A percentile compares a stretch with the other conserved stretches of the same genome.
Evolutionary conservation across 2,888 invertebrate species (phyloP).

Genomic region (Peribatodes rhomboidaria): DNA sequence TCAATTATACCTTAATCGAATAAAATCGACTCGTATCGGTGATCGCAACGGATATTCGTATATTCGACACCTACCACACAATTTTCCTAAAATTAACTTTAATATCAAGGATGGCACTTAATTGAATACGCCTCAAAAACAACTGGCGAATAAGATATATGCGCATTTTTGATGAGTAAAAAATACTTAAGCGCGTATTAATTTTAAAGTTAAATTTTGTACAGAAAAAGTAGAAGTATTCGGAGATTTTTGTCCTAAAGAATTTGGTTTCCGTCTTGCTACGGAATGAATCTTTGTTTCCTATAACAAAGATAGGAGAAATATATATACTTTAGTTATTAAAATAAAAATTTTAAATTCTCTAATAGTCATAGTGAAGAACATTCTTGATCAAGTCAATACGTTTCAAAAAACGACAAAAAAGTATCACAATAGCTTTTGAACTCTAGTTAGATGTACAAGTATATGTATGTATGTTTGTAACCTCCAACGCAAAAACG

Average conservation of each 20-base stretch:
- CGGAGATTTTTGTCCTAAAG: constrained; percentile 24
- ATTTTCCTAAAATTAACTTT: constrained; percentile 72
- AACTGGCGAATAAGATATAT: constrained; percentile 38
- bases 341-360: too few species aligned
- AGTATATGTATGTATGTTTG: too few species aligned
- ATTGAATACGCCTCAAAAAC: constrained; percentile 60
- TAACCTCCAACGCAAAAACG: too few species aligned
- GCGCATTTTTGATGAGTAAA: constrained; percentile 49
- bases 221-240: constrained; percentile 37
- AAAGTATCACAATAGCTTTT: too few species aligned
- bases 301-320: too few species aligned
- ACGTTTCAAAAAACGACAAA: too few species aligned
- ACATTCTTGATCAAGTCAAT: too few species aligned
- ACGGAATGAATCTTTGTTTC: neutral
- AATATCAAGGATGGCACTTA: constrained; percentile 69
- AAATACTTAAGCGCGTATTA: constrained; percentile 45
- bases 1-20: constrained; percentile 39
- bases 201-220: constrained; percentile 45
- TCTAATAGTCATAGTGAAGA: too few species aligned
- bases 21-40: constrained; percentile 37
- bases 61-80: constrained; percentile 62
- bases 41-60: constrained; percentile 55
- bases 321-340: too few species aligned
- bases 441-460: too few species aligned
- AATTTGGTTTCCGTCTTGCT: constrained; percentile 8